A percentile compares a stretch with the other conserved stretches of the same genome.
phyloP scores from a whole-genome alignment of 1,140 invertebrate genomes.

The Bombyx mori region DNA sequence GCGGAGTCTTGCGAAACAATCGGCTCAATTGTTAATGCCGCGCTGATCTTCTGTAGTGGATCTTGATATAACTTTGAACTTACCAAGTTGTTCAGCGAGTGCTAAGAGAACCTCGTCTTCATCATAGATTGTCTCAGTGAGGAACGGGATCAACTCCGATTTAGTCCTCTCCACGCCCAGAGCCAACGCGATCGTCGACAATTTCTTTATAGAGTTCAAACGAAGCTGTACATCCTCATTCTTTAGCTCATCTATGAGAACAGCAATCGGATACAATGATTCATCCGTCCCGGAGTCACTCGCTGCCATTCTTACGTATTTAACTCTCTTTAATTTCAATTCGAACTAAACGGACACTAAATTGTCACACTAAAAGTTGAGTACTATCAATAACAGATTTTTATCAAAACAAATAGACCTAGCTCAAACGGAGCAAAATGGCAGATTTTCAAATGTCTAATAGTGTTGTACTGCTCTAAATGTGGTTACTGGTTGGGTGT shows the following conservation, averaged over 20 bases:
- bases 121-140: conserved; percentile 99
- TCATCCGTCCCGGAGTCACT: conserved; percentile 92
- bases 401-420: conserved; percentile 10
- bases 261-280: conserved; percentile 98
- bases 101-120: conserved; percentile 99
- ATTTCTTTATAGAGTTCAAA: conserved; percentile 98
- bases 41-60: too few species aligned
- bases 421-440: conserved; percentile 22
- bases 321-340: conserved; percentile 5
- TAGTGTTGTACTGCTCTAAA: neutral
- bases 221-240: conserved; percentile 99
- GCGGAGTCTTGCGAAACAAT: too few species aligned
- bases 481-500: too few species aligned
- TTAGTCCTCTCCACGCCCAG: conserved; percentile 97
- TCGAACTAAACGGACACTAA: neutral
- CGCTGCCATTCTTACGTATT: conserved; percentile 79
- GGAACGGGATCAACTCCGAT: conserved; percentile 96
- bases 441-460: conserved; percentile 11
- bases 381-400: conserved; percentile 1
- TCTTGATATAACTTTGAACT: conserved; percentile 29
- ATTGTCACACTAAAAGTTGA: neutral
- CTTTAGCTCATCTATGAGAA: conserved; percentile 98
- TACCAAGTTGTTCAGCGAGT: conserved; percentile 97
- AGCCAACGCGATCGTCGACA: conserved; percentile 98
- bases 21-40: too few species aligned